Percentiles rank a stretch among this genome's conserved stretches.
Evolutionary conservation across 1,140 invertebrate species (phyloP).

Genomic region (Drosophila punjabiensis): DNA sequence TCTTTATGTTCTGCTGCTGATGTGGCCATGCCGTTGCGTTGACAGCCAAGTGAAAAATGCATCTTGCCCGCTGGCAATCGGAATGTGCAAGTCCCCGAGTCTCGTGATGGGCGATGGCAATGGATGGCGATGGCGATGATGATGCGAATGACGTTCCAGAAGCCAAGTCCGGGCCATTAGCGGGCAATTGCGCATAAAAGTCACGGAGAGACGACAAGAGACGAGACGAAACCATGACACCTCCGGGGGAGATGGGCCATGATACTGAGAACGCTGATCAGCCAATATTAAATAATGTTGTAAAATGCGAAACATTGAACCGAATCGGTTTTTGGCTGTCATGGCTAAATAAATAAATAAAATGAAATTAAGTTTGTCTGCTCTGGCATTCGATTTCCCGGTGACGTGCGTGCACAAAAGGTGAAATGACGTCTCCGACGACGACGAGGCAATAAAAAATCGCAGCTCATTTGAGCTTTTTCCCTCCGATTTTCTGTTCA

Average conservation of each 20-base stretch:
- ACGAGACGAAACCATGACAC: conserved; percentile 25
- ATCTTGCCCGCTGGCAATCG: conserved; percentile 69
- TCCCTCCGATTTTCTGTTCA: conserved; percentile 64
- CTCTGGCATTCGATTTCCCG: conserved; percentile 56
- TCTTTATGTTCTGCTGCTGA: conserved; percentile 59
- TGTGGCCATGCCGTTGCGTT: conserved; percentile 46
- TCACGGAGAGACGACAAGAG: conserved; percentile 49
- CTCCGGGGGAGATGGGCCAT: conserved; percentile 6
- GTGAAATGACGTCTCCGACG: conserved; percentile 67
- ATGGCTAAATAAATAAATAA: conserved; percentile 78
- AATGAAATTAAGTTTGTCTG: conserved; percentile 74
- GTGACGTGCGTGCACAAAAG: conserved; percentile 74
- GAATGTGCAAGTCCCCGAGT: conserved; percentile 45
- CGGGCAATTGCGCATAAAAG: conserved; percentile 80
- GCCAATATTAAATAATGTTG: conserved; percentile 84
- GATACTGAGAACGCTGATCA: conserved; percentile 37
- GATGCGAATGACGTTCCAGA: conserved; percentile 71
- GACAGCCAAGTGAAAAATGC: conserved; percentile 80
- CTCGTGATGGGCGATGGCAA: conserved; percentile 39
- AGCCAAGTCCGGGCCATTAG: conserved; percentile 68
- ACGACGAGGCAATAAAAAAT: conserved; percentile 69
- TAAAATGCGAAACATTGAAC: conserved; percentile 76
- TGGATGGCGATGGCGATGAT: conserved; percentile 44
- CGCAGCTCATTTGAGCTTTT: conserved; percentile 78
- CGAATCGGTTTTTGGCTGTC: conserved; percentile 62